phyloP scores from a whole-genome alignment of 1,140 invertebrate species.

The Brachionus koreanus region DNA sequence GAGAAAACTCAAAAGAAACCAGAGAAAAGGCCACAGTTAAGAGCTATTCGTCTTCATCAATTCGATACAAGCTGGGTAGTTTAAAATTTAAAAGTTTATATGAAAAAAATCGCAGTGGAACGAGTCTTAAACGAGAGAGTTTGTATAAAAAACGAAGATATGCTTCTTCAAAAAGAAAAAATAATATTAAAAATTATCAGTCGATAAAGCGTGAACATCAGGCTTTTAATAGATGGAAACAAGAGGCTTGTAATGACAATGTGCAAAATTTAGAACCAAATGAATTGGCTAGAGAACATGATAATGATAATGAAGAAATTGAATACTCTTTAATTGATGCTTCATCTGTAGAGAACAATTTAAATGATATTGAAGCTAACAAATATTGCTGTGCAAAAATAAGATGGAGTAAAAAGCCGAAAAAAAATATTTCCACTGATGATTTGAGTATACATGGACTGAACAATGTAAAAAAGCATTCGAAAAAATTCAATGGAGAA shows the following conservation, averaged over 20 bases:
- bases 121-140: neutral
- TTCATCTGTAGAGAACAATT: constrained; percentile 23
- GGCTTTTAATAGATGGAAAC: neutral
- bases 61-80: neutral
- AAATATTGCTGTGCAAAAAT: neutral
- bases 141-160: constrained; percentile 14
- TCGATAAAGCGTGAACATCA: constrained; percentile 1
- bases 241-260: neutral
- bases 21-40: neutral
- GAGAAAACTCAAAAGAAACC: neutral
- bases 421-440: neutral
- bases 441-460: neutral
- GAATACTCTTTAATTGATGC: constrained; percentile 30
- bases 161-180: neutral
- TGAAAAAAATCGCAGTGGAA: neutral
- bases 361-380: neutral
- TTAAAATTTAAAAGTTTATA: constrained; percentile 1
- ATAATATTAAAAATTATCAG: neutral
- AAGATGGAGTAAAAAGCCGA: neutral
- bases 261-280: neutral
- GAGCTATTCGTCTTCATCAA: neutral
- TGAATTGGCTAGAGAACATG: neutral
- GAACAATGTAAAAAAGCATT: neutral
- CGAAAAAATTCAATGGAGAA: neutral
- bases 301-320: neutral